These are phyloP conservation scores for Chorisops tibialis DNA, from an alignment of 2,888 invertebrate genomes.

Conservation along the genomic window DNA sequence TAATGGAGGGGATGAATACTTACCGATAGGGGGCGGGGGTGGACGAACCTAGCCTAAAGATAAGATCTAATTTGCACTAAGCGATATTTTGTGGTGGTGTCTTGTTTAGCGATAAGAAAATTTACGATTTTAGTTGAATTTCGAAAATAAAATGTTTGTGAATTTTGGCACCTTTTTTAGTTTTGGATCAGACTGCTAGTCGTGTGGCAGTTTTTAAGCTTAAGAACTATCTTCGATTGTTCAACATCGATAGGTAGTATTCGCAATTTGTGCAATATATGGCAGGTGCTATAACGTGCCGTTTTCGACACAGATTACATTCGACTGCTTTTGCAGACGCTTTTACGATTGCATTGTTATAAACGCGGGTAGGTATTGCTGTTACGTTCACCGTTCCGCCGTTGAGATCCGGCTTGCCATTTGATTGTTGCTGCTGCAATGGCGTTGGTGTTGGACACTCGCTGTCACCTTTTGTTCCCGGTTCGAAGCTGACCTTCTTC, in stretches of 20 bases:
- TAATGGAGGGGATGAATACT: neutral
- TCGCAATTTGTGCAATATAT: conserved; percentile 88
- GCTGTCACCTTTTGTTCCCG: conserved; percentile 66
- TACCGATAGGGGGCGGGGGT: no score
- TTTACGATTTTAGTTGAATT: no score
- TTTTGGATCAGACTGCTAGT: neutral
- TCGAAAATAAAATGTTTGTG: no score
- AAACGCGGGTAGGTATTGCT: conserved; percentile 52
- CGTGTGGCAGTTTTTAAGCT: neutral
- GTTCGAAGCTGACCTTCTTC: conserved; percentile 72
- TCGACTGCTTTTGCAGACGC: conserved; percentile 60
- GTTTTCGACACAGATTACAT: conserved; percentile 85
- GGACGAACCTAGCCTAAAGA: conserved; percentile 7
- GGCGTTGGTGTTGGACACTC: conserved; percentile 41
- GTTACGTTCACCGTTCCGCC: conserved; percentile 42
- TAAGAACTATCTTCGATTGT: conserved; percentile 46
- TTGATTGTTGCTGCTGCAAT: conserved; percentile 31
- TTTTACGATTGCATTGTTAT: conserved; percentile 53
- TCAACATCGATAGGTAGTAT: conserved; percentile 75
- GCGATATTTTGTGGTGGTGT: conserved; percentile 11
- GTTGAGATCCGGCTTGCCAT: conserved; percentile 11
- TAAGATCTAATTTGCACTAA: conserved; percentile 26
- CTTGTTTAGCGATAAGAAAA: neutral
- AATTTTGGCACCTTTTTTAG: conserved; percentile 21
- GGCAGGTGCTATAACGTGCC: conserved; percentile 71